These are phyloP conservation scores for Myotis pilosus DNA, from an alignment of 2,797 vertebrate genomes.

Conservation along the genomic window DNA sequence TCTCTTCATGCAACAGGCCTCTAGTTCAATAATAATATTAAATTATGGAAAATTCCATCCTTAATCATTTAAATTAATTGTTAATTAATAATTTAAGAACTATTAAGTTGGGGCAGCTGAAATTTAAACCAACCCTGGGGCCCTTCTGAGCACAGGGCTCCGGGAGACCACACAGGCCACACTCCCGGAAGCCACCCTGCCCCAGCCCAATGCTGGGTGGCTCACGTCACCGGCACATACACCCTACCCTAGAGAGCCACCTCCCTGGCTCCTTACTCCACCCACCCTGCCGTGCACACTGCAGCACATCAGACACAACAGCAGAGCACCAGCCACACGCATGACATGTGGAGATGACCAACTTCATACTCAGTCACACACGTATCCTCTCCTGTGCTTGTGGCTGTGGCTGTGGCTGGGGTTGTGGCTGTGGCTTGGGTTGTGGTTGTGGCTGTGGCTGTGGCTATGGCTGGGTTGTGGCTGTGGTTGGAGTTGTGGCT, in stretches of 20 bases:
- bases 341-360: neutral
- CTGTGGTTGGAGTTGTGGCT: too few species aligned
- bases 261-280: rapidly evolving
- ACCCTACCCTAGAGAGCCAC: neutral
- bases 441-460: neutral
- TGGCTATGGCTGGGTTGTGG: neutral
- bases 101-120: neutral
- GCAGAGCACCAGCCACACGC: too few species aligned
- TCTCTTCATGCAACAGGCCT: too few species aligned
- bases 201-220: neutral
- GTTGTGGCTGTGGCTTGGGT: neutral
- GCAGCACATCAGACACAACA: neutral
- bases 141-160: neutral
- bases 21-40: neutral
- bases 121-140: neutral
- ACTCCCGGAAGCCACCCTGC: neutral
- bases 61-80: neutral
- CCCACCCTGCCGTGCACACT: neutral
- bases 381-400: neutral
- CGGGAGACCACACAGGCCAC: rapidly evolving
- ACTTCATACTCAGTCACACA: neutral
- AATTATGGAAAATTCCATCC: neutral
- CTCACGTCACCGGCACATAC: rapidly evolving
- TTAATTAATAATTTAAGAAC: neutral
- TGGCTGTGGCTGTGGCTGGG: neutral